phyloP scores from a whole-genome alignment of 2,113 vertebrate genomes.

The Urocitellus parryii region DNA sequence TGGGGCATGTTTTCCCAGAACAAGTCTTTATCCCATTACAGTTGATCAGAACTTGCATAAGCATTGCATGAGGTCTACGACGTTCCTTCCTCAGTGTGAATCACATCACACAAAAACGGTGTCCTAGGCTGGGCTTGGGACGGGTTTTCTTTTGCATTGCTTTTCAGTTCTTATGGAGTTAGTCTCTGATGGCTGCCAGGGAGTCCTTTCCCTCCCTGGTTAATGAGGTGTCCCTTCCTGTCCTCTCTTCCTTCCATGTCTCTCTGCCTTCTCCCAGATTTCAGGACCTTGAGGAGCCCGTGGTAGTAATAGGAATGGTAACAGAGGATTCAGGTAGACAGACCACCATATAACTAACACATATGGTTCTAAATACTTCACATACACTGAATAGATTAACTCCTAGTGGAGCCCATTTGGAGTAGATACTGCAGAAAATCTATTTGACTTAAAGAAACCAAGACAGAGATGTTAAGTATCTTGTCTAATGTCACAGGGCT shows the following conservation, averaged over 20 bases:
- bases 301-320: neutral
- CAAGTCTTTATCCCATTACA: neutral
- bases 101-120: neutral
- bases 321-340: neutral
- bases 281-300: neutral
- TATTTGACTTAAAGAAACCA: neutral
- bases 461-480: neutral
- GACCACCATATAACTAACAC: too few relatives aligned
- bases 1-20: constrained; percentile 9
- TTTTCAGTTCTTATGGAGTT: neutral
- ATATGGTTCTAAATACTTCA: neutral
- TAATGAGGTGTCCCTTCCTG: neutral
- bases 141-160: neutral
- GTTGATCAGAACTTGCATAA: constrained; percentile 26
- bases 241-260: neutral
- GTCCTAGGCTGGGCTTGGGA: neutral
- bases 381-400: neutral
- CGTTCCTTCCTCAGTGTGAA: neutral
- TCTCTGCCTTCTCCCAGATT: neutral
- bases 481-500: neutral
- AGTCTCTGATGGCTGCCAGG: too few relatives aligned
- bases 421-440: neutral
- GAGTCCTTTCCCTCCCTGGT: neutral
- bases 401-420: neutral
- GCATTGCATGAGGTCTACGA: neutral